Evolutionary conservation across 1,140 invertebrate species (phyloP), one percentile per base, ranked within the genome.

Genomic region (Drosophila kurseongensis): DNA sequence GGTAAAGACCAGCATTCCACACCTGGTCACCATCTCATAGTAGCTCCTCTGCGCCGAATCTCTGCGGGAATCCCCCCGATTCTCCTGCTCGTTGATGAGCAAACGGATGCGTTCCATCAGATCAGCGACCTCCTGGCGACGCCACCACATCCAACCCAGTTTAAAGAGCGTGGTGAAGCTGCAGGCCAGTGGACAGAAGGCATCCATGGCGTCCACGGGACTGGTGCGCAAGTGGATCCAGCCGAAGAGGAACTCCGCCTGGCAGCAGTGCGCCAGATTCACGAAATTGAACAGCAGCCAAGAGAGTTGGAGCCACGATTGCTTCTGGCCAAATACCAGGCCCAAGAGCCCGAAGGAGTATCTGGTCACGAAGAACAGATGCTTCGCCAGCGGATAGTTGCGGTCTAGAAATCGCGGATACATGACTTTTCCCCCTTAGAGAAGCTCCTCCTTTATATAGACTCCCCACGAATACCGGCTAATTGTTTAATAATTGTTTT

Each of bases 121-220:
- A 0, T 32, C 27, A 1, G 56, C 32, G 29, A 85, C 78, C 48
- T 78, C 78, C 13, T 51, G 27, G 1, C 82, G 75, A 7, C 56
- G 80, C 38, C 50, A 23, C 78, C 82, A 86, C 82, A 85, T 86
- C 62, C 73, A 81, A 13, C 41, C 68, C 48, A 85, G 66, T 41
- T 85, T 85, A 18, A 75, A 75, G 47, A 86, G 82, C 16, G 82
- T 84, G 5, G 81, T 84, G 4, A 58, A 7, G 13, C 81, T 85
- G 59, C 82, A 84, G 67, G 78, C 81, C 32, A 84, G 55, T 6
- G 81, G 81, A 44, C 81, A 84, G n/a, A 84, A 86, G 32, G 81
- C 81, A 23, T 84, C 81, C 81, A 84, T 84, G 50, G 82, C 81
- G 7, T 84, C 82, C 18, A 78, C 77, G 0, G 81, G 62, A 36